Evolutionary conservation across 1,140 invertebrate species (phyloP).

Genomic region (Pogonognathellus flavescens): DNA sequence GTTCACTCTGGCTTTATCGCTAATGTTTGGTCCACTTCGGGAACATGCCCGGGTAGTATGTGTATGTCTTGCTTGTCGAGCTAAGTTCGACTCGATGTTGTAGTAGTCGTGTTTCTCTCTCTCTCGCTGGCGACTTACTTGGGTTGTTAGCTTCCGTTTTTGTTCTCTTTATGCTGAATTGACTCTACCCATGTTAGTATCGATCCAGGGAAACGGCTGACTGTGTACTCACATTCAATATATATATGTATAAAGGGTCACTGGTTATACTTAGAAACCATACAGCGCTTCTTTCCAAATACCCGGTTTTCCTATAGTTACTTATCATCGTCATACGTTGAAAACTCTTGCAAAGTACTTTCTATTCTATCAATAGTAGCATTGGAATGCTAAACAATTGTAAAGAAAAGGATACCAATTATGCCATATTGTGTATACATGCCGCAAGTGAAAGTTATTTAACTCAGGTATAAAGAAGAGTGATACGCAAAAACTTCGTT

Average conservation of each 20-base stretch:
- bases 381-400: no score
- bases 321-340: no score
- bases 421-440: no score
- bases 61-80: neutral
- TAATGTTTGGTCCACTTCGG: constrained; percentile 13
- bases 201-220: neutral
- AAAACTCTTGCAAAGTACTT: no score
- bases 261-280: neutral
- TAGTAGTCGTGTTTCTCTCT: neutral
- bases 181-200: constrained; percentile 36
- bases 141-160: constrained; percentile 39
- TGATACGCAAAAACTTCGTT: no score
- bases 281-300: neutral
- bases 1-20: neutral
- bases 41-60: constrained; percentile 17
- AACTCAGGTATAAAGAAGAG: no score
- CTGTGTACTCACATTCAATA: neutral
- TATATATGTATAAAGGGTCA: constrained; percentile 7
- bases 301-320: neutral
- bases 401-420: no score
- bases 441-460: no score
- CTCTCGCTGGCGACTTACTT: neutral
- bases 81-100: constrained; percentile 26
- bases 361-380: no score
- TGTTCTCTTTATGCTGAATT: constrained; percentile 40